Evolutionary conservation across 1,140 invertebrate species (phyloP).

Genomic region (Heliconius nattereri): DNA sequence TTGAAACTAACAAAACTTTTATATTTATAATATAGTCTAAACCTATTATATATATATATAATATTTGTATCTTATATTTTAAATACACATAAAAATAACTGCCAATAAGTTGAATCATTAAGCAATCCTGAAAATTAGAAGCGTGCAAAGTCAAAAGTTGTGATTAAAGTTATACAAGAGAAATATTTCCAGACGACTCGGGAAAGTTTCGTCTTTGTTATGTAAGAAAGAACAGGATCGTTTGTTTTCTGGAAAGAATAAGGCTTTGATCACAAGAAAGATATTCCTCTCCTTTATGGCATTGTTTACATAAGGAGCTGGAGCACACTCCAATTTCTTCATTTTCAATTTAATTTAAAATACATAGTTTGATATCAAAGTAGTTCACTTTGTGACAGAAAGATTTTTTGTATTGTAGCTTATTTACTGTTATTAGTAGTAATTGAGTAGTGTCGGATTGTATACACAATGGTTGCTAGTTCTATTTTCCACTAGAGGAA

Average conservation of each 20-base stretch:
- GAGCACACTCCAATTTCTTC: slow-evolving; percentile 13
- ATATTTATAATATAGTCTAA: too few relatives aligned
- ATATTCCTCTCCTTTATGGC: slow-evolving; percentile 32
- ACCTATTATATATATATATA: too few relatives aligned
- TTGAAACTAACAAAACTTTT: too few relatives aligned
- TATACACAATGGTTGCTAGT: too few relatives aligned
- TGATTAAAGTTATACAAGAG: slow-evolving; percentile 66
- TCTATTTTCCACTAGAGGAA: too few relatives aligned
- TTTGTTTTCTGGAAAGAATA: slow-evolving; percentile 59
- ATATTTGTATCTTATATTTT: too few relatives aligned
- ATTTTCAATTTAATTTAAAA: slow-evolving; percentile 8
- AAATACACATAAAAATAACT: too few relatives aligned
- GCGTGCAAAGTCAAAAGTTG: slow-evolving; percentile 34
- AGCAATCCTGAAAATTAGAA: slow-evolving; percentile 34
- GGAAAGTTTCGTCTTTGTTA: slow-evolving; percentile 71
- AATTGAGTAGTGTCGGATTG: too few relatives aligned
- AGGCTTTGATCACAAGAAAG: slow-evolving; percentile 42
- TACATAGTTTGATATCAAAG: not conserved
- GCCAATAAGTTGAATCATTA: not conserved
- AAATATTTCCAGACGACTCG: slow-evolving; percentile 64
- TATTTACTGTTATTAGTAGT: not conserved
- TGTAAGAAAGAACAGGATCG: slow-evolving; percentile 67
- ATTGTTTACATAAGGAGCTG: slow-evolving; percentile 32
- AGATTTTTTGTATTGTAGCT: not conserved
- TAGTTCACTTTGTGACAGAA: not conserved